These are phyloP conservation scores for Lagorchestes hirsutus DNA, from an alignment of 2,797 vertebrate genomes.

Conservation along the genomic window DNA sequence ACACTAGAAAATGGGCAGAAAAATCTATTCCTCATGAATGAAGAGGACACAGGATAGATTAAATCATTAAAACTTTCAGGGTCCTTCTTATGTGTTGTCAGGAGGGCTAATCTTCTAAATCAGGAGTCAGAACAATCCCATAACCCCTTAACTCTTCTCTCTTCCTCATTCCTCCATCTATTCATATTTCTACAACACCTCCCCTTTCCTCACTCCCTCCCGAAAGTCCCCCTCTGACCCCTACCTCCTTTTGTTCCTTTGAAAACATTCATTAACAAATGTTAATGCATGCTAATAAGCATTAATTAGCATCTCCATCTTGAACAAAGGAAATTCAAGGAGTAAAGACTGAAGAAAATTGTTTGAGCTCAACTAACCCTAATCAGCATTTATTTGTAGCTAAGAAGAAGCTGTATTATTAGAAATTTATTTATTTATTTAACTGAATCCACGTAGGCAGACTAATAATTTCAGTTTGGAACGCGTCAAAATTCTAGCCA, in stretches of 20 bases:
- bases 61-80: slow-evolving; percentile 17
- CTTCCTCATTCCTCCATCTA: not conserved
- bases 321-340: slow-evolving; percentile 50
- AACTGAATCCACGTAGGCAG: not conserved
- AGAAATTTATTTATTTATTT: slow-evolving; percentile 65
- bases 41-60: not conserved
- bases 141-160: not conserved
- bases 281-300: slow-evolving; percentile 72
- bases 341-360: not conserved
- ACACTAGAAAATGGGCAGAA: not conserved
- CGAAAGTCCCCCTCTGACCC: not conserved
- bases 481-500: slow-evolving; percentile 39
- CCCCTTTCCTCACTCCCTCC: not conserved
- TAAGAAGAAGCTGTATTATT: slow-evolving; percentile 11
- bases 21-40: not conserved
- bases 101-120: slow-evolving; percentile 15
- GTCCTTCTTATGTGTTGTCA: slow-evolving; percentile 18
- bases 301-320: slow-evolving; percentile 63
- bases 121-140: not conserved
- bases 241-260: slow-evolving; percentile 64
- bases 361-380: slow-evolving; percentile 24
- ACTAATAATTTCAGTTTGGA: slow-evolving; percentile 45
- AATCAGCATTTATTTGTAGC: slow-evolving; percentile 24
- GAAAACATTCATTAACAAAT: slow-evolving; percentile 70
- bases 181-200: not conserved